Evolutionary conservation across 2,797 vertebrate species (phyloP).

Genomic region (Manis crassicaudata): DNA sequence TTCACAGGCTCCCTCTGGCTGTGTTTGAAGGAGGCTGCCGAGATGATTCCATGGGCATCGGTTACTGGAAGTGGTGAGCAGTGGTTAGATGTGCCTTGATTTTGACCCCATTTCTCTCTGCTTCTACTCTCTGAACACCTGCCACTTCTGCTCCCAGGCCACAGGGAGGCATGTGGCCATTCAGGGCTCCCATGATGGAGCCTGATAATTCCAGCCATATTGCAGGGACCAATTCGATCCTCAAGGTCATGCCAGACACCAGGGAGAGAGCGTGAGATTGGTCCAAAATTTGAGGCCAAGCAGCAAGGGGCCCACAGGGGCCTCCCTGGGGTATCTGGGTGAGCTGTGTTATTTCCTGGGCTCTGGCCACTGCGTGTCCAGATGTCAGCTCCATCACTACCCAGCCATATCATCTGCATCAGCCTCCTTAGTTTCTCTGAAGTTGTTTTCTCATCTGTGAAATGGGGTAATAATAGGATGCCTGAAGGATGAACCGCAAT

Average conservation of each 20-base stretch:
- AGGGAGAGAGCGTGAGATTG: not conserved
- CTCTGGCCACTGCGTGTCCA: not conserved
- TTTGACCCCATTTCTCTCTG: not conserved
- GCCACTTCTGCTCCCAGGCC: not conserved
- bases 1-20: not conserved
- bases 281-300: not conserved
- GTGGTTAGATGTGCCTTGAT: no score
- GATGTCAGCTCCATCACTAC: not conserved
- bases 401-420: no score
- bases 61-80: not conserved
- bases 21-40: not conserved
- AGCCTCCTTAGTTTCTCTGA: not conserved
- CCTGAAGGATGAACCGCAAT: not conserved
- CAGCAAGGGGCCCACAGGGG: not conserved
- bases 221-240: not conserved
- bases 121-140: not conserved
- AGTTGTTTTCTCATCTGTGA: not conserved
- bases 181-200: not conserved
- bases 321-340: no score
- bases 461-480: not conserved
- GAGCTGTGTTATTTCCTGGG: not conserved
- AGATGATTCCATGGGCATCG: fast-evolving
- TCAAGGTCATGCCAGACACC: not conserved
- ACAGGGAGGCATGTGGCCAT: not conserved
- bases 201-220: not conserved